These are phyloP conservation scores for Rhinoraja longicauda DNA, from an alignment of 2,797 vertebrate species.

Conservation along the genomic window DNA sequence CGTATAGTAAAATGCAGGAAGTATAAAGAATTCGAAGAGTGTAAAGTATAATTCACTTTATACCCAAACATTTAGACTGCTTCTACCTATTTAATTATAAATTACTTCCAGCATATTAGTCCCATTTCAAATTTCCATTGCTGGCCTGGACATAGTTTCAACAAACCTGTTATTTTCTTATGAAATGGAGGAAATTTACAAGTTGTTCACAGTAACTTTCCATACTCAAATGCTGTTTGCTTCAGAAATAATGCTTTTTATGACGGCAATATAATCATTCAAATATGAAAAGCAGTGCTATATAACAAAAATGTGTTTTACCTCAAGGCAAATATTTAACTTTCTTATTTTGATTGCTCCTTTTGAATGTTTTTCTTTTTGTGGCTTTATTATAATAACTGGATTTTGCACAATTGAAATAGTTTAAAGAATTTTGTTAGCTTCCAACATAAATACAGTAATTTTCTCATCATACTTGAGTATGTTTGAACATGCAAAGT, in stretches of 20 bases:
- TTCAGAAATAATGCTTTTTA: not conserved
- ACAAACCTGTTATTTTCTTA: not conserved
- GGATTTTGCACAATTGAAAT: not conserved
- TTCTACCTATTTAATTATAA: not conserved
- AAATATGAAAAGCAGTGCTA: not conserved
- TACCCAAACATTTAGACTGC: not conserved
- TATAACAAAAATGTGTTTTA: not conserved
- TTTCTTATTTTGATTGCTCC: not conserved
- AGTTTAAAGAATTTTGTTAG: not conserved
- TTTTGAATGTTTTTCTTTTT: not conserved
- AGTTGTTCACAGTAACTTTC: not conserved
- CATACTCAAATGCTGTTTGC: not conserved
- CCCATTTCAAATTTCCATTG: not conserved
- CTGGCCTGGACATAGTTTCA: not conserved
- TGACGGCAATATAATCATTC: not conserved
- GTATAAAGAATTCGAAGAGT: not conserved
- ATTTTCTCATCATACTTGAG: not conserved
- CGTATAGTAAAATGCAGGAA: not conserved
- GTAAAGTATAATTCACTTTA: not conserved
- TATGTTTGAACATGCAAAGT: not conserved
- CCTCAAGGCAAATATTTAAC: not conserved
- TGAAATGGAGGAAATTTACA: not conserved
- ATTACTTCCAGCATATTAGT: not conserved
- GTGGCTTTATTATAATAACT: not conserved
- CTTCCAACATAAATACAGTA: not conserved